These are phyloP conservation scores for Oryzias javanicus DNA, from an alignment of 2,113 vertebrate genomes.

Conservation along the genomic window DNA sequence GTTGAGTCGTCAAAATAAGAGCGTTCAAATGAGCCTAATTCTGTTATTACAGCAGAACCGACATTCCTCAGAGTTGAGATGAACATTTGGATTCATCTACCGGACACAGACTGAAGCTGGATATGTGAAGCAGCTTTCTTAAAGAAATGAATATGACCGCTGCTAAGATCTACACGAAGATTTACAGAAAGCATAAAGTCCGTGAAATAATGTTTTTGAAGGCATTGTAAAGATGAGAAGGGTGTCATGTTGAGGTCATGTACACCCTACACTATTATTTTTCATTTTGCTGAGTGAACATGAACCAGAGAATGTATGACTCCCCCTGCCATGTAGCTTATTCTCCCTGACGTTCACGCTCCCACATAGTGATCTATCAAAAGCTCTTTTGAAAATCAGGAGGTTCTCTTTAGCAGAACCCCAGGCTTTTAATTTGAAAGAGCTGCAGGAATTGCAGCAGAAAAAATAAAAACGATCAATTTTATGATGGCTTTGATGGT, in stretches of 20 bases:
- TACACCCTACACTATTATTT: conserved; percentile 6
- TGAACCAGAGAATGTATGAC: conserved; percentile 30
- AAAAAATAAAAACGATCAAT: too few relatives aligned
- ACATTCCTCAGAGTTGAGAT: conserved; percentile 45
- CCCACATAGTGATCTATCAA: neutral
- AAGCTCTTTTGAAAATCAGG: neutral
- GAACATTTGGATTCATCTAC: neutral
- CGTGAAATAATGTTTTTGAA: neutral
- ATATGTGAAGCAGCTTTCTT: too few relatives aligned
- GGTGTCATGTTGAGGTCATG: neutral
- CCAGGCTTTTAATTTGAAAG: neutral
- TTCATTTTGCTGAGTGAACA: conserved; percentile 1
- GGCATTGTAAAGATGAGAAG: neutral
- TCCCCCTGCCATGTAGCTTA: neutral
- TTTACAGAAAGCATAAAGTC: neutral
- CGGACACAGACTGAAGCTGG: neutral
- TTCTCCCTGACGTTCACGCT: neutral
- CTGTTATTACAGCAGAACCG: conserved; percentile 22
- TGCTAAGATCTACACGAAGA: neutral
- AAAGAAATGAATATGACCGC: too few relatives aligned
- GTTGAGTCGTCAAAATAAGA: neutral
- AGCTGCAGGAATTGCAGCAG: too few relatives aligned
- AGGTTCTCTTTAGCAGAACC: too few relatives aligned
- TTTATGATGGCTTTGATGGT: neutral
- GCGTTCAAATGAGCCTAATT: conserved; percentile 10